Percentiles rank a stretch among this genome's conserved stretches.
Evolutionary conservation across 2,113 vertebrate species (phyloP).

Genomic region (Ochotona princeps): DNA sequence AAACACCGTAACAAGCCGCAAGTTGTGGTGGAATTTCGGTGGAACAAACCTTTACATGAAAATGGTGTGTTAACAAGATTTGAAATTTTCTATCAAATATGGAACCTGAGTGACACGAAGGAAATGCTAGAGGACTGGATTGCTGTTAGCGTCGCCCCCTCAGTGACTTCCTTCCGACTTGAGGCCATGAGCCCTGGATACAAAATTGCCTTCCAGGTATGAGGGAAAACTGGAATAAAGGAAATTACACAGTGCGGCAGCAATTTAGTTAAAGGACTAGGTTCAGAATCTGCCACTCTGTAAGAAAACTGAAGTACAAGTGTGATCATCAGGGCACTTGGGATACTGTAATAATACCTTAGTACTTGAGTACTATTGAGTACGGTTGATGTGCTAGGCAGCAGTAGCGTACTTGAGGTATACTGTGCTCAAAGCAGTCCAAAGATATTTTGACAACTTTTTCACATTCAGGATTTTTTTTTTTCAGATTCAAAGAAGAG

Average conservation of each 20-base stretch:
- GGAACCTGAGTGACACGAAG: conserved; percentile 60
- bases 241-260: not conserved
- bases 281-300: not conserved
- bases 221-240: conserved; percentile 36
- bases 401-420: too few relatives aligned
- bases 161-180: conserved; percentile 73
- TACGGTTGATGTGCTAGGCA: too few relatives aligned
- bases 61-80: conserved; percentile 83
- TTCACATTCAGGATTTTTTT: not conserved
- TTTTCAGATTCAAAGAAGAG: not conserved
- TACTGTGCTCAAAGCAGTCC: too few relatives aligned
- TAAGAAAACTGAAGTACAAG: not conserved
- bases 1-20: conserved; percentile 38
- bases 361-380: too few relatives aligned
- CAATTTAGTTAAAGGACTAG: not conserved
- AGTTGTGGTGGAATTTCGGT: conserved; percentile 83
- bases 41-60: conserved; percentile 81
- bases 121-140: conserved; percentile 68
- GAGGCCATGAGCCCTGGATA: conserved; percentile 65
- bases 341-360: too few relatives aligned
- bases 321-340: not conserved
- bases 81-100: conserved; percentile 81
- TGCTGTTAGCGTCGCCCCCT: not conserved
- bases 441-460: not conserved
- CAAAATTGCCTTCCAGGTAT: conserved; percentile 85